phyloP scores from a whole-genome alignment of 2,113 vertebrate genomes.

The Psilopsiagon aurifrons region DNA sequence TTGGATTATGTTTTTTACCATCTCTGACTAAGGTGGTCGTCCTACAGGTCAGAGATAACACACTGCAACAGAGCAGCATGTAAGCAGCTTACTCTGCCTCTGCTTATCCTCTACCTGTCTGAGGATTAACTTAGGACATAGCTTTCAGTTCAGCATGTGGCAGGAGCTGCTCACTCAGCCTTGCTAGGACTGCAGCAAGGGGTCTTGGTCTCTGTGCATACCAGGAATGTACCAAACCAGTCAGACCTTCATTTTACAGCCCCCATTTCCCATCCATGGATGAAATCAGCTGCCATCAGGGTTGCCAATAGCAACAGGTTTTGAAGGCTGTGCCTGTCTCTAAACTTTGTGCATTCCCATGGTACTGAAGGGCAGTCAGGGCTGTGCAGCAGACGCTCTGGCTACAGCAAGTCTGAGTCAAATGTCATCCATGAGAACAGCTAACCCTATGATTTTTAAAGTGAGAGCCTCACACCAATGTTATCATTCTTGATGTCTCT shows the following conservation, averaged over 20 bases:
- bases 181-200: background rate
- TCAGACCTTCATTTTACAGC: background rate
- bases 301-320: slow-evolving; percentile 8
- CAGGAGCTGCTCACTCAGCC: background rate
- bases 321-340: background rate
- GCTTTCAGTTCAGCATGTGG: background rate
- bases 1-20: background rate
- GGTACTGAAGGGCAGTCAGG: background rate
- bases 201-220: background rate
- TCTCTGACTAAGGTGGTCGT: background rate
- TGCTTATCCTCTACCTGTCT: background rate
- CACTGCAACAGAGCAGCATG: background rate
- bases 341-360: background rate
- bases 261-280: background rate
- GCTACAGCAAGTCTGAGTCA: background rate
- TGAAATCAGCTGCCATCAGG: background rate
- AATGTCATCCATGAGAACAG: background rate
- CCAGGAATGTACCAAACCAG: background rate
- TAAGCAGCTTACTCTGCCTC: background rate
- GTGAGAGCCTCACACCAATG: background rate
- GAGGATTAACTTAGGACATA: background rate
- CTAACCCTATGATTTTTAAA: background rate
- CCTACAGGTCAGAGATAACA: background rate
- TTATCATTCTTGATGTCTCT: background rate
- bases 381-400: background rate